Evolutionary conservation across 2,888 invertebrate species (phyloP).

Genomic region (Zele albiditarsus): DNA sequence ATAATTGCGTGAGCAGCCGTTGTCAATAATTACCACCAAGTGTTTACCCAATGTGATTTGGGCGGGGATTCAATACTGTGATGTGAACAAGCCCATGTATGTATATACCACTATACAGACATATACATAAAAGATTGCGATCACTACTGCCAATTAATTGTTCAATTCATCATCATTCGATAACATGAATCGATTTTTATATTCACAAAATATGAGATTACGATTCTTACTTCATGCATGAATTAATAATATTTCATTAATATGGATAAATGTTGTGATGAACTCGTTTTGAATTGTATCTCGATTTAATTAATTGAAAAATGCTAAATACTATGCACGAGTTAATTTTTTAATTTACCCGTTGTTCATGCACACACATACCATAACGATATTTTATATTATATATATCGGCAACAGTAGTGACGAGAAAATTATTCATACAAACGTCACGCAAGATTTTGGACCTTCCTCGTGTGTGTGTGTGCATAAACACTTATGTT

Average conservation of each 20-base stretch:
- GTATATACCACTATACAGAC: too few relatives aligned
- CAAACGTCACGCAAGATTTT: conserved; percentile 10
- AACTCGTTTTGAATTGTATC: background rate
- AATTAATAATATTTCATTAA: background rate
- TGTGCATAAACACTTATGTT: background rate
- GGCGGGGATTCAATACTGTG: background rate
- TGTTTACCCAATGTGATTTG: background rate
- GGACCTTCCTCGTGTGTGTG: background rate
- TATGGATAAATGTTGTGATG: background rate
- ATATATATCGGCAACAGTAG: background rate
- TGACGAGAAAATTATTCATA: background rate
- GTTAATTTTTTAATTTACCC: too few relatives aligned
- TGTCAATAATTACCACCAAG: background rate
- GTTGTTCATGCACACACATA: background rate
- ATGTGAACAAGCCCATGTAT: background rate
- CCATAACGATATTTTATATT: background rate
- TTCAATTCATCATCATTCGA: background rate
- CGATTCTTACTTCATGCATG: background rate
- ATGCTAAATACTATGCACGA: background rate
- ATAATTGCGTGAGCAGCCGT: background rate
- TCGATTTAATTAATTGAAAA: background rate
- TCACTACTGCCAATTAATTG: background rate
- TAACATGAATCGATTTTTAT: background rate
- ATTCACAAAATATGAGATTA: background rate
- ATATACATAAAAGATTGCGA: background rate